These are phyloP conservation scores for Cremastinae sp. DNA, from an alignment of 2,888 invertebrate genomes.

Conservation along the genomic window DNA sequence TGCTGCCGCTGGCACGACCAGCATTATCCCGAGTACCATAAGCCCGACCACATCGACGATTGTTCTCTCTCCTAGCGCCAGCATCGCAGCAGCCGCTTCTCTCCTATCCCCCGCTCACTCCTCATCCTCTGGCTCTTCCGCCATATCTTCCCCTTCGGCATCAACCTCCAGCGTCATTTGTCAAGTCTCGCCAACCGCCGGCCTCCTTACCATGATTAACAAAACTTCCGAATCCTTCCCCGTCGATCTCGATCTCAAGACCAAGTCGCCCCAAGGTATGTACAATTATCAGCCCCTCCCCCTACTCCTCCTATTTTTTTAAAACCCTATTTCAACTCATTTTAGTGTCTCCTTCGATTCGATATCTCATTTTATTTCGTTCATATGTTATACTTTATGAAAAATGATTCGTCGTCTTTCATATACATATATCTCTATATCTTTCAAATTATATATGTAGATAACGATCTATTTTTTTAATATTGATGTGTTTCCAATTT, in stretches of 20 bases:
- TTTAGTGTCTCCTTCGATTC: too few relatives aligned
- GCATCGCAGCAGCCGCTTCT: slow-evolving; percentile 45
- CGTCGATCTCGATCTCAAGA: slow-evolving; percentile 75
- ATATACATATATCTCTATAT: too few relatives aligned
- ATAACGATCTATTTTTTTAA: too few relatives aligned
- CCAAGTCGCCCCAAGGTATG: slow-evolving; percentile 64
- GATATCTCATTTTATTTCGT: too few relatives aligned
- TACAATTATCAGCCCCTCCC: slow-evolving; percentile 5
- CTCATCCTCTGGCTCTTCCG: slow-evolving; percentile 45
- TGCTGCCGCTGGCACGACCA: slow-evolving; percentile 47
- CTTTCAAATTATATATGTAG: too few relatives aligned
- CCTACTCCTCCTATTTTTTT: too few relatives aligned
- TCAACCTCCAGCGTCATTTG: slow-evolving; percentile 68
- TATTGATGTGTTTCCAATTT: too few relatives aligned
- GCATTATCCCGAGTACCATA: slow-evolving; percentile 57
- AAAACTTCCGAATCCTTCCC: slow-evolving; percentile 70
- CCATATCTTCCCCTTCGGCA: slow-evolving; percentile 22
- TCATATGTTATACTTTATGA: too few relatives aligned
- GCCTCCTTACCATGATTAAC: slow-evolving; percentile 59
- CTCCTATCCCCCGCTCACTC: slow-evolving; percentile 48
- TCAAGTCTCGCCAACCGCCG: slow-evolving; percentile 63
- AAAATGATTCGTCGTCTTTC: too few relatives aligned
- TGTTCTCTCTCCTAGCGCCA: slow-evolving; percentile 39
- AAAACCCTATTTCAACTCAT: too few relatives aligned
- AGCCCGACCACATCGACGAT: slow-evolving; percentile 60